Conservation (phyloP, 1,140 invertebrate species). For the Aporrectodea caliginosa region DNA sequence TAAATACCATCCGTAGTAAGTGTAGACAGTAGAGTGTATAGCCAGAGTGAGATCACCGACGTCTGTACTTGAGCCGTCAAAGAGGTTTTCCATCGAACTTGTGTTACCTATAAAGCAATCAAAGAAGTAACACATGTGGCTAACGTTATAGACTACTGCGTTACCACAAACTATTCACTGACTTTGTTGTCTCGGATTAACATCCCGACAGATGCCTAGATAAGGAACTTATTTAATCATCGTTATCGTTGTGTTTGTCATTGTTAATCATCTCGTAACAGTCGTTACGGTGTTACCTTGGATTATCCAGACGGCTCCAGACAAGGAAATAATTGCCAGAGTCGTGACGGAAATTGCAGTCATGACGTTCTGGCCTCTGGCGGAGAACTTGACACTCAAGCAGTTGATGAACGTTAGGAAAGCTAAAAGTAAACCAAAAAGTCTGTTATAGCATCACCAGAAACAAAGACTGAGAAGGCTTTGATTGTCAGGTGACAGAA, state of each 20-base stretch:
- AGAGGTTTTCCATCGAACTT: conserved; percentile 1
- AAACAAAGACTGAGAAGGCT: too few species aligned
- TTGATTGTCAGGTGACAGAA: background rate
- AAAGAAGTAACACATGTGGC: background rate
- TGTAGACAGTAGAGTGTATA: conserved; percentile 13
- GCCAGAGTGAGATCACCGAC: background rate
- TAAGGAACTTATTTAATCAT: background rate
- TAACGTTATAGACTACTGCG: too few species aligned
- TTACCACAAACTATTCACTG: too few species aligned
- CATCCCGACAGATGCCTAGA: too few species aligned
- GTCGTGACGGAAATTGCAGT: conserved; percentile 14
- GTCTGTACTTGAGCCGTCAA: background rate
- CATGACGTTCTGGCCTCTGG: conserved; percentile 23
- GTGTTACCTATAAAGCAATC: conserved; percentile 4
- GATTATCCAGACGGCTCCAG: background rate
- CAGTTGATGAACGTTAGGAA: conserved; percentile 8
- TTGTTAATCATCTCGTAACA: background rate
- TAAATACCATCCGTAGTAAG: conserved; percentile 24
- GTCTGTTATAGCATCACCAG: too few species aligned
- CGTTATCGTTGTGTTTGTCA: background rate
- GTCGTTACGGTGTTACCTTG: background rate
- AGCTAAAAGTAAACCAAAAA: conserved; percentile 4
- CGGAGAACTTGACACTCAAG: conserved; percentile 6
- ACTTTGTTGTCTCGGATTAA: too few species aligned
- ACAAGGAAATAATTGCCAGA: background rate